Evolutionary conservation across 1,140 invertebrate genomes (phyloP), one percentile per base, ranked within the genome.

Genomic region (Amphibalanus amphitrite): DNA sequence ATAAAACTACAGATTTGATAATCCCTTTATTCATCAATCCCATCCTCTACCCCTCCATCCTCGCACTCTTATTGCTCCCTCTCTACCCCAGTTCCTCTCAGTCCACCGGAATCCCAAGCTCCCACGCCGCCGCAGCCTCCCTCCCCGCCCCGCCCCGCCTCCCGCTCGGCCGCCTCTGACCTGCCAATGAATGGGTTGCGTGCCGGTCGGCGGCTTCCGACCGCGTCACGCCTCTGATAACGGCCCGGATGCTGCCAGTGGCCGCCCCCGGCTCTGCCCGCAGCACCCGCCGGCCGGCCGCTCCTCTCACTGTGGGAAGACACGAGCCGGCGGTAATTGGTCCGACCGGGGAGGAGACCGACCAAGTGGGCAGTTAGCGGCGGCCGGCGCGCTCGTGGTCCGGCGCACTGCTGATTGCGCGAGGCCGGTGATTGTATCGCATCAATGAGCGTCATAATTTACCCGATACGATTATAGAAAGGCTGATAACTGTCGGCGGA

Each of bases 381-480:
- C 47, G 20, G 47, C 47, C 47, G 13, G 47, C 20, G 47, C 10
- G 20, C 47, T 59, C 47, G 47, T 59, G 47, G 10, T 6, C 1
- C 47, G 33, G 33, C 33, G 33, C 47, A 1, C 1, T 20, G 47
- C 47, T 59, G 47, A 59, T 59, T 59, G 47, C 1, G 20, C 47
- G 10, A 3, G 13, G n/a, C n/a, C 20, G 6, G 20, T 59, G 47
- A 59, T 59, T 59, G 47, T 59, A 59, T 59, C 47, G 47, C 47
- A 23, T 23, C 47, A 59, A 59, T 59, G 10, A 20, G 10, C 6
- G 47, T 59, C 47, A 59, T 59, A 59, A 59, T 59, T 59, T 59
- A 59, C 47, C 47, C 47, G 47, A 59, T 59, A 59, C 47, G 47
- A 59, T 59, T 59, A 59, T 59, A 59, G 47, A 59, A 59, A 59